Conservation (phyloP, 2,888 invertebrate genomes). For the Cephus runcator region DNA sequence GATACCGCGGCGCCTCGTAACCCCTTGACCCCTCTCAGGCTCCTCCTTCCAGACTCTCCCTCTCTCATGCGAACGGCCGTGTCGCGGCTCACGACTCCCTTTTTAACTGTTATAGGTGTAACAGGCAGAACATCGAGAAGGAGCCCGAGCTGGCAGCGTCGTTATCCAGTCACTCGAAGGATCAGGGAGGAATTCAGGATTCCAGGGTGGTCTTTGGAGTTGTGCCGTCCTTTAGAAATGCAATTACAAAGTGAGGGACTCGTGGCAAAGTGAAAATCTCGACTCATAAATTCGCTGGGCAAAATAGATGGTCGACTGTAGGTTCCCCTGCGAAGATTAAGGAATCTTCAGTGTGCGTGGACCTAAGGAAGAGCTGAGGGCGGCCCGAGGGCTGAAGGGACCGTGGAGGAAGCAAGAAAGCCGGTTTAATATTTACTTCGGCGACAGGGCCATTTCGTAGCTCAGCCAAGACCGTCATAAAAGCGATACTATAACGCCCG, state of each 20-base stretch:
- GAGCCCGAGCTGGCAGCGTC: not conserved
- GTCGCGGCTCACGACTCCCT: no score
- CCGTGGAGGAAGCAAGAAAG: not conserved
- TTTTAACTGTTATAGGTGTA: no score
- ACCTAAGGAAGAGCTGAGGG: no score
- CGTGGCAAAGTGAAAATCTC: not conserved
- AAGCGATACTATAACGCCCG: conserved; percentile 37
- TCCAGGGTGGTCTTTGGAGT: no score
- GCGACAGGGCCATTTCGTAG: conserved; percentile 17
- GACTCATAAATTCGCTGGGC: not conserved
- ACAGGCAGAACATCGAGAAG: not conserved
- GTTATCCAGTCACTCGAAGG: not conserved
- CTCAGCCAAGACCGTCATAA: conserved; percentile 39
- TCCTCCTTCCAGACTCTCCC: no score
- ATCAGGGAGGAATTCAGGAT: not conserved
- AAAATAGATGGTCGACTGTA: not conserved
- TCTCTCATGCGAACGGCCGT: no score
- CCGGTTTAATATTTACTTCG: conserved; percentile 16
- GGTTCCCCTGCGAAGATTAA: not conserved
- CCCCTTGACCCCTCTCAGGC: no score
- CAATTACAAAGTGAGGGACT: conserved; percentile 4
- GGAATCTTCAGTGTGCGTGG: not conserved
- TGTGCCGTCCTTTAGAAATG: no score
- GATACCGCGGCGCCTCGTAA: no score
- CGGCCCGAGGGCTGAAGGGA: not conserved